Conservation (phyloP, 2,888 invertebrate species). For the Eristalinus aeneus region DNA sequence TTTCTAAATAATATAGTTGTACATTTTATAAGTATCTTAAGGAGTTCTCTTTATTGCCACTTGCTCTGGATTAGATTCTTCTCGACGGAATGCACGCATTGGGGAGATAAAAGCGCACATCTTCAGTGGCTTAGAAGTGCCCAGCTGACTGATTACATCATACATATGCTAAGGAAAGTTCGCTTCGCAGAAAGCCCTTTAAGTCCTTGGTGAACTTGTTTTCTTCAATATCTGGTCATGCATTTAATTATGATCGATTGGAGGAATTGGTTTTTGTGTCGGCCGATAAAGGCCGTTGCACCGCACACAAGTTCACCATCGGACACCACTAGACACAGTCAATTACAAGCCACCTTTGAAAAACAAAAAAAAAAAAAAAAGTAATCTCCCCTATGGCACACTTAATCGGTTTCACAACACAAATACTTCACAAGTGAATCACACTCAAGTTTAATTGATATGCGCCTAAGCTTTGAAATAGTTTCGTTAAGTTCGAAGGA, state of each 20-base stretch:
- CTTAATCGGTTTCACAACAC: neutral
- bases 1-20: constrained; percentile 54
- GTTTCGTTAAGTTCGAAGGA: neutral
- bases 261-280: neutral
- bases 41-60: constrained; percentile 8
- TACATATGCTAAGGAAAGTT: neutral
- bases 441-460: neutral
- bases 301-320: neutral
- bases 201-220: neutral
- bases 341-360: neutral
- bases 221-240: no score
- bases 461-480: neutral
- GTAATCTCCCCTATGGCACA: neutral
- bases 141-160: neutral
- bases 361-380: neutral
- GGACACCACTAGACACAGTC: neutral
- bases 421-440: neutral
- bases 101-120: constrained; percentile 22
- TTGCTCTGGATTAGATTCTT: neutral
- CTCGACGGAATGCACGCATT: neutral
- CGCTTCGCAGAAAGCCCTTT: no score
- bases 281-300: neutral
- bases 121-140: neutral
- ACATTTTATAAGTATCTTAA: constrained; percentile 59
- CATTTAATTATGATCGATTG: no score